Percentiles rank a stretch among this genome's conserved stretches.
These are phyloP conservation scores for Myathropa florea DNA, from an alignment of 2,888 invertebrate genomes.

Conservation along the genomic window DNA sequence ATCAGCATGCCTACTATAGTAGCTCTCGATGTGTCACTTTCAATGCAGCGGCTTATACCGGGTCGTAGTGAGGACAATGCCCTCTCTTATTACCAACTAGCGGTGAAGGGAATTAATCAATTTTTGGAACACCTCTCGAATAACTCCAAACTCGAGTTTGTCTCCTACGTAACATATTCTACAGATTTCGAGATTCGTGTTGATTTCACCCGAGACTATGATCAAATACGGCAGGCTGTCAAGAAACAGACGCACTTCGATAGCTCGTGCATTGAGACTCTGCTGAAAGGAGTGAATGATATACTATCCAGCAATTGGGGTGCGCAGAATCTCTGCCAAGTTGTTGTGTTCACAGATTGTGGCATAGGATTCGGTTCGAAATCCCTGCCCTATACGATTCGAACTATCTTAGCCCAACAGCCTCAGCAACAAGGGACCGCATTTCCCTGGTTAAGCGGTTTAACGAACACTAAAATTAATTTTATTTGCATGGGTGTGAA, in stretches of 20 bases:
- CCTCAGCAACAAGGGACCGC: slow-evolving; percentile 73
- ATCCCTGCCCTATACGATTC: slow-evolving; percentile 83
- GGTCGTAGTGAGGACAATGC: slow-evolving; percentile 78
- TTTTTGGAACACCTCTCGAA: slow-evolving; percentile 77
- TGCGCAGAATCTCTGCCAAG: slow-evolving; percentile 91
- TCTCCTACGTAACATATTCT: slow-evolving; percentile 76
- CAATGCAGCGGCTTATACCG: slow-evolving; percentile 79
- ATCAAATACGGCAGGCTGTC: slow-evolving; percentile 88
- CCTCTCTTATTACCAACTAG: slow-evolving; percentile 78
- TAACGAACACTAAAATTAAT: slow-evolving; percentile 90
- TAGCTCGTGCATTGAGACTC: slow-evolving; percentile 91
- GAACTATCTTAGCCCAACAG: slow-evolving; percentile 75
- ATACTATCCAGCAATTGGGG: slow-evolving; percentile 95
- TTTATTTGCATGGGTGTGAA: slow-evolving; percentile 86
- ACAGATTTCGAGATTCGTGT: slow-evolving; percentile 84
- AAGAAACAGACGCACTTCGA: slow-evolving; percentile 91
- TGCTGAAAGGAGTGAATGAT: slow-evolving; percentile 89
- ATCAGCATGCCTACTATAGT: slow-evolving; percentile 79
- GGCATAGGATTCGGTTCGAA: slow-evolving; percentile 84
- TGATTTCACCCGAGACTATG: slow-evolving; percentile 94
- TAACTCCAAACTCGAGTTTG: slow-evolving; percentile 78
- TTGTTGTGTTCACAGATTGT: slow-evolving; percentile 89
- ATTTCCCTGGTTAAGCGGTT: slow-evolving; percentile 87
- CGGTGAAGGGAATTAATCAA: slow-evolving; percentile 78
- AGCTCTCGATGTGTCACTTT: slow-evolving; percentile 79